phyloP scores from a whole-genome alignment of 2,888 invertebrate genomes.

The Ochropleura leucogaster region DNA sequence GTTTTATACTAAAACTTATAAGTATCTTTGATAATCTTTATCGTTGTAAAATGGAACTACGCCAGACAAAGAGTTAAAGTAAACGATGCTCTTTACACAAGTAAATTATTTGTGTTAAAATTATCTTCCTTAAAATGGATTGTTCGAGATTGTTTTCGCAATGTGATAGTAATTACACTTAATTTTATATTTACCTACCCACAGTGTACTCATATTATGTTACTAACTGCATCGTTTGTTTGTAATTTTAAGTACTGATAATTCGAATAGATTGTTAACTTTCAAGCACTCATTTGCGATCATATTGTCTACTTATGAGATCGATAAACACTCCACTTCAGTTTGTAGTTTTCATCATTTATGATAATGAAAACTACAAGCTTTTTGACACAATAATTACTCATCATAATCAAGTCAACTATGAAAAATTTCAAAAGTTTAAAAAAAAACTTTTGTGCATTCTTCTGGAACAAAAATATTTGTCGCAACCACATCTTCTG shows the following conservation, averaged over 20 bases:
- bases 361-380: background rate
- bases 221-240: slow-evolving; percentile 21
- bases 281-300: slow-evolving; percentile 14
- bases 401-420: background rate
- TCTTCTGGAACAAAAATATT: background rate
- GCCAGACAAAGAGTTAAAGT: background rate
- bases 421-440: background rate
- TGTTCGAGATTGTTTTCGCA: slow-evolving; percentile 15
- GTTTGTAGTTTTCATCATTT: too few relatives aligned
- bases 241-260: slow-evolving; percentile 20
- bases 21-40: background rate
- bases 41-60: background rate
- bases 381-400: background rate
- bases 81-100: background rate
- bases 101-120: background rate
- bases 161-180: slow-evolving; percentile 13
- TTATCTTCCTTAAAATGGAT: slow-evolving; percentile 3
- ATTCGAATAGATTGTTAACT: slow-evolving; percentile 24
- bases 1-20: background rate
- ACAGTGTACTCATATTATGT: slow-evolving; percentile 10
- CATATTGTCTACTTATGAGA: background rate
- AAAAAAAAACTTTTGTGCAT: background rate
- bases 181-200: background rate
- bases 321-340: slow-evolving; percentile 10
- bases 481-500: slow-evolving; percentile 3